Base-by-base conservation (phyloP, 2,113 vertebrate species). In the Cinclus mexicanus region DNA sequence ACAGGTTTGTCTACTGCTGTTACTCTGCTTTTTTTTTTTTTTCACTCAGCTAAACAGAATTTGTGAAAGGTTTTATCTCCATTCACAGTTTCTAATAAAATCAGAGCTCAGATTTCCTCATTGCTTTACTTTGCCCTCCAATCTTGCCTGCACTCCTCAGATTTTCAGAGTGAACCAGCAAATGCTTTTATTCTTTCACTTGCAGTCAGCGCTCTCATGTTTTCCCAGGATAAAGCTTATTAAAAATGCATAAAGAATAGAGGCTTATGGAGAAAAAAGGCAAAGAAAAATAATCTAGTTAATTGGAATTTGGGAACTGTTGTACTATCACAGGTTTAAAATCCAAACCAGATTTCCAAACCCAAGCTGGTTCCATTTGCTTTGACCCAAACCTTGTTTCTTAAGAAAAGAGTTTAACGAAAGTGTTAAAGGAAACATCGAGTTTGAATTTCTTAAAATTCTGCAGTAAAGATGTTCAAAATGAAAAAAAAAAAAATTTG, bases 201-300 rank as follows among this genome's bases (percentile, higher is more conserved):
- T 21, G 68, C 79, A 93, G 86, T 68, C 74, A 47, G 68, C 3
- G 1, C 75, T 82, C 94, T 92, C 80, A 41, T 93, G 95, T 94
- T 97, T 97, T 95, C 91, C 86, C 89, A 92, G 95, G 94, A 93
- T 92, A 95, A 97, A 92, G 69, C 95, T 92, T 78, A 95, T 97
- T 94, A 94, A 95, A 97, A 90, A 94, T 96, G 89, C 94, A 94
- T 69, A 87, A 84, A 96, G 93, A 92, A 94, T 50, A 93, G 92
- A 93, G 35, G 83, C 86, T 96, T 94, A 74, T 67, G 72, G 33
- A 92, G 88, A 24, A 61, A 82, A 84, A 64, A 86, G 2, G 37
- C 49, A 76, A 71, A 69, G 79, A 61, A 87, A 90, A 71, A 90
- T 69, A 76, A 4, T 35, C 57, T 22, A 33, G 79, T 50, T 96